Base-by-base conservation (phyloP, 30 jellyfish, hydroid and myxozoan species). In the Phacellophora camtschatica region DNA sequence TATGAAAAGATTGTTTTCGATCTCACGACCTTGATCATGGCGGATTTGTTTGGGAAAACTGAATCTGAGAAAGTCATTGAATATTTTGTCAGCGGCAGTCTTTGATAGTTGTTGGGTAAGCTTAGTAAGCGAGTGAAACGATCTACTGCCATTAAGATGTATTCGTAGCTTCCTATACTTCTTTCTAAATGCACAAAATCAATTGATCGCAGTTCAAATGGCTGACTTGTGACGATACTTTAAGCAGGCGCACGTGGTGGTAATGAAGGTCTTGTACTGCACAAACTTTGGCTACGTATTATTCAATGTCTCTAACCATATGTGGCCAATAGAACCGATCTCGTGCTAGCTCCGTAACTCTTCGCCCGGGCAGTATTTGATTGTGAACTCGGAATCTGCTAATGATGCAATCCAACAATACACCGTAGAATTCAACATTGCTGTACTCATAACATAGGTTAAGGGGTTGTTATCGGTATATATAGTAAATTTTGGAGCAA, bases 361-460 rank as follows among this genome's bases (percentile, higher is more conserved):
- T 11, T 20, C 45, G n/a, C 41, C 86, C 24, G 90, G 90, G 11
- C 85, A 2, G 62, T 78, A 78, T 37, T 78, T 78, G 24, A 78
- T 51, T 23, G 82, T 59, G 56, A 78, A 77, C 12, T 46, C 24
- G 39, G 39, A 78, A 39, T 78, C n/a, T 22, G 90, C 71, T 9
- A 78, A 41, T 3, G 62, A 73, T 8, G 73, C 25, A 5, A 78
- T 84, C 90, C 90, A 61, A 29, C 90, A 59, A 20, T 61, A 73
- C 27, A 84, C 82, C 6, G 90, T 62, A 9, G 90, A 84, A 78
- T 61, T 78, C 31, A 78, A 64, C 36, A 61, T 78, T 16, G 90
- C 90, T 5, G 90, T 27, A 8, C 16, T 22, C 65, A 46, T n/a
- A 10, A 59, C 83, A 27, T 78, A 78, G 20, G 83, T 61, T 2